Base-by-base conservation (phyloP, 2,113 vertebrate species). In the Brachyhypopomus occidentalis region DNA sequence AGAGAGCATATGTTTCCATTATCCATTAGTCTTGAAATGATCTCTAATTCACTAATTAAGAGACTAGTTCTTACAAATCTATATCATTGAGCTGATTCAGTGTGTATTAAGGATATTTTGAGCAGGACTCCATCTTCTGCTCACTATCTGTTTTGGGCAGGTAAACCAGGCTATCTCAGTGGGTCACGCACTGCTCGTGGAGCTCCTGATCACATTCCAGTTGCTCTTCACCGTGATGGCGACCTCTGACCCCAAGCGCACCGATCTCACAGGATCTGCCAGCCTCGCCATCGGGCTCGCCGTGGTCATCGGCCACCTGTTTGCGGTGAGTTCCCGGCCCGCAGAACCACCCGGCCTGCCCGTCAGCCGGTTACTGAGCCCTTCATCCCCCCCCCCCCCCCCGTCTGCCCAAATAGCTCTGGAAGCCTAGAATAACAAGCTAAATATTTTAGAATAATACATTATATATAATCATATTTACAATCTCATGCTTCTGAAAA, bases 191-290 rank as follows among this genome's bases (percentile, higher is more conserved):
- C 92, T 99, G 73, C 90, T 98, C 74, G 95, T 99, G 85, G 98
- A 99, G 90, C 77, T 99, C 87, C 91, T 99, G 82, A 98, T 99
- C 92, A 98, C 97, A 4, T 98, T 99, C 84, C 94, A 98, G 84
- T 91, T 99, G 86, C 95, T 99, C 88, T 97, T 99, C 90, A 97
- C 97, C 36, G 92, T 99, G 84, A 99, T 98, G 78, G 97, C 98
- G 88, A 98, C 96, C 87, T 98, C 97, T 86, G 97, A 99, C 86
- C 90, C 95, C 82, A 98, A 97, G 88, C 94, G 97, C 56, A 93
- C 80, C 0, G 96, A 99, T 89, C 94, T 98, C 22, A 94, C 94
- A 16, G 96, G 97, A 79, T 98, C 97, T 27, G 92, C 95, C 62
- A 94, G 95, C 83, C 89, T 98, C 87, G 95, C 96, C 56, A 98